These are phyloP conservation scores for Botia kubotai DNA, from an alignment of 2,797 vertebrate genomes.

Conservation along the genomic window DNA sequence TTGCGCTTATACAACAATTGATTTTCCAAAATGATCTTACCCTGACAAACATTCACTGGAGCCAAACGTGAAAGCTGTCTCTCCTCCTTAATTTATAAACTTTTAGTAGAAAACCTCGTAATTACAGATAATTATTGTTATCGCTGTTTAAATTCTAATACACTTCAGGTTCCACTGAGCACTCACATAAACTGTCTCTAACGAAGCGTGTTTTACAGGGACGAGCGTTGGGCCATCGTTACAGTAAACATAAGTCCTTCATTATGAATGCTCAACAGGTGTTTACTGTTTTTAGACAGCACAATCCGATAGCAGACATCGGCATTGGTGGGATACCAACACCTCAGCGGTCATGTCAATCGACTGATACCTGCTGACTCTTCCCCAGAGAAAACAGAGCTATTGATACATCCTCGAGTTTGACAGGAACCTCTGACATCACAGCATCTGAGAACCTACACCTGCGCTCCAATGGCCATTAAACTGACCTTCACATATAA, in stretches of 20 bases:
- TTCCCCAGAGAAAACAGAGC: constrained; percentile 19
- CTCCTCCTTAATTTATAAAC: not conserved
- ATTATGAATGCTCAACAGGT: constrained; percentile 26
- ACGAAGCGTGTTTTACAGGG: constrained; percentile 19
- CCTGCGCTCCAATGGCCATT: constrained; percentile 4
- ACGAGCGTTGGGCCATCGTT: not conserved
- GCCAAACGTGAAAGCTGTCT: not conserved
- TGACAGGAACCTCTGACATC: constrained; percentile 32
- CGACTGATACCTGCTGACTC: constrained; percentile 30
- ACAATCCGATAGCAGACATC: constrained; percentile 28
- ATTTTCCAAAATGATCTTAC: not conserved
- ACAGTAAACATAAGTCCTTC: not conserved
- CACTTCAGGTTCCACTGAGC: constrained; percentile 17
- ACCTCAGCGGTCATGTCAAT: constrained; percentile 25
- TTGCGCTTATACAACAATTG: not conserved
- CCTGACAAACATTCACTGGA: not conserved
- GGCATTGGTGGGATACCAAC: constrained; percentile 30
- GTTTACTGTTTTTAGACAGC: constrained; percentile 12
- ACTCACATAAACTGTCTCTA: constrained; percentile 33
- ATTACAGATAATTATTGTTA: constrained; percentile 44
- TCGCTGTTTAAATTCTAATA: constrained; percentile 41
- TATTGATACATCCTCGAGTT: constrained; percentile 17
- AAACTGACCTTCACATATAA: constrained; percentile 14
- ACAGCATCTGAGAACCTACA: not conserved
- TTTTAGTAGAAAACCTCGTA: constrained; percentile 4